Evolutionary conservation across 2,797 vertebrate genomes (phyloP).

Genomic region (Eulemur rubriventer): DNA sequence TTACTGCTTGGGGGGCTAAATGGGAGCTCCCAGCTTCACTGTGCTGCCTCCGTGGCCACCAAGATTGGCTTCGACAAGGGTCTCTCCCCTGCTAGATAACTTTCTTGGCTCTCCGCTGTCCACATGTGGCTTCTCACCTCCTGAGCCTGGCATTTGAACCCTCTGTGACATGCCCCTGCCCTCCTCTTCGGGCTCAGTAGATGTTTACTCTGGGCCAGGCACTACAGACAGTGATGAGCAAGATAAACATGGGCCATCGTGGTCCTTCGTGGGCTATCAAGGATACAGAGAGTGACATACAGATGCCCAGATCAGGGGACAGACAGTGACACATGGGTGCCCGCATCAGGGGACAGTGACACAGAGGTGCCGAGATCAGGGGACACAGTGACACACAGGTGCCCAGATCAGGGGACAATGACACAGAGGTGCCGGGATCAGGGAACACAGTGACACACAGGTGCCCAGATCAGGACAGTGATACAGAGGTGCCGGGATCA

Average conservation of each 20-base stretch:
- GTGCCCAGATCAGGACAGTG: neutral
- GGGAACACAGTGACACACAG: neutral
- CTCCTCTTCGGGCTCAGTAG: neutral
- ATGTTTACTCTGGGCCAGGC: neutral
- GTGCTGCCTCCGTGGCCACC: neutral
- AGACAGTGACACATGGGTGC: neutral
- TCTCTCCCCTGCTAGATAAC: neutral
- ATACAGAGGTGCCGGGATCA: neutral
- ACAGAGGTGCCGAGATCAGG: neutral
- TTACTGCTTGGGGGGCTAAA: neutral
- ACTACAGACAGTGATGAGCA: neutral
- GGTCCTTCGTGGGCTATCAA: neutral
- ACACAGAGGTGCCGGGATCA: neutral
- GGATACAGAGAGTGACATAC: neutral
- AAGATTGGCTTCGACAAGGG: neutral
- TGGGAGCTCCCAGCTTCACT: neutral
- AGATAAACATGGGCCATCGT: neutral
- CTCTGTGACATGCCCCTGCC: neutral
- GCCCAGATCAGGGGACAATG: neutral
- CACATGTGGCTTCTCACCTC: neutral
- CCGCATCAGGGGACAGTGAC: neutral
- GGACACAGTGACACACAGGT: neutral
- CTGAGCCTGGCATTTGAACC: neutral
- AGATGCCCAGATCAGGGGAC: neutral
- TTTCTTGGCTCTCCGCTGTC: neutral